Percentiles rank a stretch among this genome's conserved stretches.
Evolutionary conservation across 2,797 vertebrate genomes (phyloP).

Genomic region (Heteromormyrus szaboi): DNA sequence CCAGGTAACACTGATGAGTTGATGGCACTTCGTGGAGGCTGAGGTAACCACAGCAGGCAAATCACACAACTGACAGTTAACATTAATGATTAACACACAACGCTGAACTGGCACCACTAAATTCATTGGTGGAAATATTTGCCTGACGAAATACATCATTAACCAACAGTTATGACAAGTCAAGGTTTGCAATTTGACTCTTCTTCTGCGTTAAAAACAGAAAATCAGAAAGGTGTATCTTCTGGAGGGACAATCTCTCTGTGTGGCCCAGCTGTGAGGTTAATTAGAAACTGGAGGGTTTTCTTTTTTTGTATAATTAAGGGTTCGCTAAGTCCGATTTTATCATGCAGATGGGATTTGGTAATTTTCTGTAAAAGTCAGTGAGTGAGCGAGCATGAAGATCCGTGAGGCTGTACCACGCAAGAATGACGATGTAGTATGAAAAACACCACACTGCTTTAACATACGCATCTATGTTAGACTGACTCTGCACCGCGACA

Average conservation of each 20-base stretch:
- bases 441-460: background rate
- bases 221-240: background rate
- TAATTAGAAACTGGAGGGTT: conserved; percentile 13
- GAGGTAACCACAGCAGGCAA: background rate
- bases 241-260: background rate
- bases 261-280: background rate
- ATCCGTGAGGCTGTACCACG: background rate
- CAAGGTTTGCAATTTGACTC: background rate
- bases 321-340: background rate
- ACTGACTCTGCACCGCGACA: background rate
- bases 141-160: background rate
- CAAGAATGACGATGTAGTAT: background rate
- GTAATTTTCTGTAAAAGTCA: background rate
- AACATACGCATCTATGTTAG: background rate
- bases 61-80: background rate
- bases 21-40: background rate
- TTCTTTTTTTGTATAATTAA: conserved; percentile 8
- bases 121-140: background rate
- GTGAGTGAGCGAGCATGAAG: background rate
- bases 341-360: conserved; percentile 3
- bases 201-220: background rate
- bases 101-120: background rate
- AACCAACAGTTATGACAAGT: background rate
- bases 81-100: background rate
- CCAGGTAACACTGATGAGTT: background rate